These are phyloP conservation scores for Andrena haemorrhoa DNA, from an alignment of 2,888 invertebrate species.

Conservation along the genomic window DNA sequence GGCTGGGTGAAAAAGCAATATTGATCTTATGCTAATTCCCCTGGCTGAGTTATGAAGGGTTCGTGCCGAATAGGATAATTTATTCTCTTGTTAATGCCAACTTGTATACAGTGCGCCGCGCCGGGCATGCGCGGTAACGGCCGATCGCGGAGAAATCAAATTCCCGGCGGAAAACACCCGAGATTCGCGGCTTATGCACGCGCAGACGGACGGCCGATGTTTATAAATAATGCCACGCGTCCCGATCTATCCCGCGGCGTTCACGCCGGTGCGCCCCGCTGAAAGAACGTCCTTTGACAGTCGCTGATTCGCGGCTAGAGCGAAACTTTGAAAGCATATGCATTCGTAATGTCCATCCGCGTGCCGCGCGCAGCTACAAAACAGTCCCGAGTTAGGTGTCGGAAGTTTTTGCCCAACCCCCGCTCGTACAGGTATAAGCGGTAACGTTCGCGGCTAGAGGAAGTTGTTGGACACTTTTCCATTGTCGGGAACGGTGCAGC, in stretches of 20 bases:
- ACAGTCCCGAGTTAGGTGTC: not conserved
- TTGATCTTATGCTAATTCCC: slow-evolving; percentile 81
- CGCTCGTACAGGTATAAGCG: not conserved
- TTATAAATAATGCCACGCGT: slow-evolving; percentile 1
- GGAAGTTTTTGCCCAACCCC: not conserved
- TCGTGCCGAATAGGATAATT: slow-evolving; percentile 80
- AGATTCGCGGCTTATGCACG: slow-evolving; percentile 50
- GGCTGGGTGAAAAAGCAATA: slow-evolving; percentile 77
- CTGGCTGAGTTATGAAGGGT: slow-evolving; percentile 78
- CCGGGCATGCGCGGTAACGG: slow-evolving; percentile 52
- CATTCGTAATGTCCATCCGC: slow-evolving; percentile 1
- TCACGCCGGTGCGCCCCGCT: not conserved
- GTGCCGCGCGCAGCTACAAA: not conserved
- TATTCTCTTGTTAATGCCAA: slow-evolving; percentile 78
- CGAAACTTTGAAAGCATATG: slow-evolving; percentile 19
- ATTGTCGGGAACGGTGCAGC: slow-evolving; percentile 25
- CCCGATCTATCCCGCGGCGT: not conserved
- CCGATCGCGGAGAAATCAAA: slow-evolving; percentile 57
- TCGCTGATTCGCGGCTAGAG: slow-evolving; percentile 1
- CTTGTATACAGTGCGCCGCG: slow-evolving; percentile 63
- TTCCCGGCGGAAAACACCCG: slow-evolving; percentile 50
- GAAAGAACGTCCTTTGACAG: slow-evolving; percentile 10
- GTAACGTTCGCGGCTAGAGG: slow-evolving; percentile 19
- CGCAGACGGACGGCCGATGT: slow-evolving; percentile 13
- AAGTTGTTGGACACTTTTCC: slow-evolving; percentile 39